Conservation (phyloP, 2,113 vertebrate genomes). For the Thalassoma bifasciatum region DNA sequence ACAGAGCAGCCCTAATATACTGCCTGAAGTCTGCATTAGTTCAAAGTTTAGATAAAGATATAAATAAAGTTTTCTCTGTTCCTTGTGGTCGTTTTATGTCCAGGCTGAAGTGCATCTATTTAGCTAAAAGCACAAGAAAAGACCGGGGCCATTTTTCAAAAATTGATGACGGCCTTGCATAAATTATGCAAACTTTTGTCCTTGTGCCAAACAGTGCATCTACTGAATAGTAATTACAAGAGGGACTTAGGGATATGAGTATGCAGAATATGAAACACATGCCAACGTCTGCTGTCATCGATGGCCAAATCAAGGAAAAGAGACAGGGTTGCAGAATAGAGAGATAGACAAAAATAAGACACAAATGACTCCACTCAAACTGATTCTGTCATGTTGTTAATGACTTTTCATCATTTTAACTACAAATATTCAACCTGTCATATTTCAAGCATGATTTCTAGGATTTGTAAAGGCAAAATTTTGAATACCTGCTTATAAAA, state of each 20-base stretch:
- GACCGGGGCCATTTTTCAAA: conserved; percentile 80
- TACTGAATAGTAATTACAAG: conserved; percentile 83
- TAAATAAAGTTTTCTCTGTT: conserved; percentile 79
- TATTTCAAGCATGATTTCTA: background rate
- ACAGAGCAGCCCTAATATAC: conserved; percentile 44
- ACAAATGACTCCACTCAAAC: background rate
- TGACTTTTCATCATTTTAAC: background rate
- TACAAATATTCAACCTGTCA: background rate
- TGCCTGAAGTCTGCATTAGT: conserved; percentile 52
- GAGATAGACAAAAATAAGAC: conserved; percentile 16
- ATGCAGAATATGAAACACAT: conserved; percentile 67
- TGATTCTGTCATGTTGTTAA: background rate
- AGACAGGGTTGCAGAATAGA: conserved; percentile 15
- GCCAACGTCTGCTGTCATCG: conserved; percentile 53
- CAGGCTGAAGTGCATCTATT: conserved; percentile 74
- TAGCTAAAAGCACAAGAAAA: conserved; percentile 82
- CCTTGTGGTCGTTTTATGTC: conserved; percentile 63
- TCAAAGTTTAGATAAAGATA: conserved; percentile 79
- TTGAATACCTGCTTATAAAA: conserved; percentile 19
- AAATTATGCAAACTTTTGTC: conserved; percentile 89
- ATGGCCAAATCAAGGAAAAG: conserved; percentile 37
- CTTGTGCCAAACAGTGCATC: conserved; percentile 83
- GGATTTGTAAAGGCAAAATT: too few species aligned
- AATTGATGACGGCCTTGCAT: conserved; percentile 87
- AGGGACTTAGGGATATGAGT: conserved; percentile 68